Conservation (phyloP, 2,888 invertebrate genomes). For the Callimorpha dominula region DNA sequence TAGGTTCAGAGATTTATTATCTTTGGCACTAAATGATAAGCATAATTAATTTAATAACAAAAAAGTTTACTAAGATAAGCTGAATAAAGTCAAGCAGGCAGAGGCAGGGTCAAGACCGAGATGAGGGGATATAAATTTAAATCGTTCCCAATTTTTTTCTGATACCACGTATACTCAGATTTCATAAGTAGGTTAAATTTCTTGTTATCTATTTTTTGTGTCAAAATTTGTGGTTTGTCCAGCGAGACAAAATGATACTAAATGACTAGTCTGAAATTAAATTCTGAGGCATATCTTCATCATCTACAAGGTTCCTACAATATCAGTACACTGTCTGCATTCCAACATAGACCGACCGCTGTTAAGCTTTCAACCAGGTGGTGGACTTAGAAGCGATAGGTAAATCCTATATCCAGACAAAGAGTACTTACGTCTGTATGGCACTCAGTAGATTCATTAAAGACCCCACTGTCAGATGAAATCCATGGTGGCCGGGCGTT, state of each 20-base stretch:
- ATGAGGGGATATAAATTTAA: neutral
- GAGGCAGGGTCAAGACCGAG: neutral
- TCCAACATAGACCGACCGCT: neutral
- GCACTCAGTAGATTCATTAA: slow-evolving; percentile 77
- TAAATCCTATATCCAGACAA: too few relatives aligned
- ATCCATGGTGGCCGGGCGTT: slow-evolving; percentile 75
- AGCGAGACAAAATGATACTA: neutral
- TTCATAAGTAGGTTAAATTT: slow-evolving; percentile 5
- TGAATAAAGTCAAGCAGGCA: neutral
- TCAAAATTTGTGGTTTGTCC: neutral
- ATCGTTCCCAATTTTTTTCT: neutral
- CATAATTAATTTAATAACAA: slow-evolving; percentile 2
- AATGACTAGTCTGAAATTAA: neutral
- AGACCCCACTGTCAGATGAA: slow-evolving; percentile 64
- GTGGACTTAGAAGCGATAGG: neutral
- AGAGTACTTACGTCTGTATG: slow-evolving; percentile 74
- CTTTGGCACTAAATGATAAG: neutral
- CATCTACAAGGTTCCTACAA: neutral
- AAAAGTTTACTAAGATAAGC: neutral
- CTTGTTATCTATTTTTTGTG: slow-evolving; percentile 2
- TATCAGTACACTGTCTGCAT: neutral
- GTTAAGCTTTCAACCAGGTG: neutral
- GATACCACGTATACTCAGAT: neutral
- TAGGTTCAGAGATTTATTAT: too few relatives aligned
- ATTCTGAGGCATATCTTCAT: neutral